A percentile compares a stretch with the other conserved stretches of the same genome.
Evolutionary conservation across 2,888 invertebrate species (phyloP).

Genomic region (Carcina quercana): DNA sequence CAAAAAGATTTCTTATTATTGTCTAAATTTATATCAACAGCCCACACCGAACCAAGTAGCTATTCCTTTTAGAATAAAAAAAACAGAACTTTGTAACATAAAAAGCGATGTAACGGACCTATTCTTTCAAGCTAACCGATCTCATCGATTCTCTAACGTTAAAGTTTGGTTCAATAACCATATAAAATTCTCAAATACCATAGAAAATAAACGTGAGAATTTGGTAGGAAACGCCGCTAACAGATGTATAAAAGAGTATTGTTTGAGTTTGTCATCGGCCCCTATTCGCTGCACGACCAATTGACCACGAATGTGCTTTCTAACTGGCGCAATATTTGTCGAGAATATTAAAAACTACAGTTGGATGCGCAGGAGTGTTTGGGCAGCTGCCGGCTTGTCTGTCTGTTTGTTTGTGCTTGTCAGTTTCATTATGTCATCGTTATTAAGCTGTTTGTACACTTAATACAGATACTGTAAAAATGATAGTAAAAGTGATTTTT

Average conservation of each 20-base stretch:
- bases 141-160: too few species aligned
- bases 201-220: constrained; percentile 25
- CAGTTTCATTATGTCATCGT: constrained; percentile 11
- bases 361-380: constrained; percentile 36
- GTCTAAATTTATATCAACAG: too few species aligned
- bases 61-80: too few species aligned
- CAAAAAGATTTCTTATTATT: too few species aligned
- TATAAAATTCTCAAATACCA: not conserved
- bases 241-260: constrained; percentile 5
- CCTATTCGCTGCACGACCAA: constrained; percentile 43
- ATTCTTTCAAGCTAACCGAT: too few species aligned
- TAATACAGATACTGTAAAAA: too few species aligned
- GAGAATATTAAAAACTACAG: constrained; percentile 40
- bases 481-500: too few species aligned
- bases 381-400: constrained; percentile 40
- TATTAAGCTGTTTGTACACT: not conserved
- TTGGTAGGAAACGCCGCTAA: constrained; percentile 12
- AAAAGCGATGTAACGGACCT: too few species aligned
- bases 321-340: constrained; percentile 41
- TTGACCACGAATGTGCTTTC: constrained; percentile 43
- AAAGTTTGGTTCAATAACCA: too few species aligned
- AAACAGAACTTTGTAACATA: too few species aligned
- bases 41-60: too few species aligned
- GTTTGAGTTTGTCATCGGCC: constrained; percentile 16
- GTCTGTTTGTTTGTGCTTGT: constrained; percentile 25